Evolutionary conservation across 2,113 vertebrate species (phyloP).

Genomic region (Athene cunicularia): DNA sequence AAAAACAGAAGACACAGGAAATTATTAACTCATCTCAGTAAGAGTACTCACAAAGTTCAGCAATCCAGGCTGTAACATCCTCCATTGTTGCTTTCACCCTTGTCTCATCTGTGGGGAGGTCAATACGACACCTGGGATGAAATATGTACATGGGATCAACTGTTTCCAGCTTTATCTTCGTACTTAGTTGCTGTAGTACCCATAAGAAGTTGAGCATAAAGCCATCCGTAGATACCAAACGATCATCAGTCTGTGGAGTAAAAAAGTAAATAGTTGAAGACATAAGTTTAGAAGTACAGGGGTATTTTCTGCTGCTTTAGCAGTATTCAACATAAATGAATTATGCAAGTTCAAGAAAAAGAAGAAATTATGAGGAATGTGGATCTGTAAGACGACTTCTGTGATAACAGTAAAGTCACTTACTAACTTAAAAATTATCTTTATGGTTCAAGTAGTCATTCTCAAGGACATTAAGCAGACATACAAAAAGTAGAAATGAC

Average conservation of each 20-base stretch:
- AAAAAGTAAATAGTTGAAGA: background rate
- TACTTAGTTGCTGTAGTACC: constrained; percentile 97
- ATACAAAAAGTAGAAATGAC: background rate
- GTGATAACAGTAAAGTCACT: background rate
- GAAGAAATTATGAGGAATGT: accelerated
- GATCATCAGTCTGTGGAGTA: constrained; percentile 88
- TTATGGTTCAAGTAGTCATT: background rate
- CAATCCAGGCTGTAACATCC: constrained; percentile 88
- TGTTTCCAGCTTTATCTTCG: constrained; percentile 96
- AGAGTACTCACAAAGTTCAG: constrained; percentile 86
- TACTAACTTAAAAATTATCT: background rate
- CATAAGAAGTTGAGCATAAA: constrained; percentile 99
- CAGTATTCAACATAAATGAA: background rate
- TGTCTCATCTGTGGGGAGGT: constrained; percentile 89
- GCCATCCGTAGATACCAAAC: constrained; percentile 95
- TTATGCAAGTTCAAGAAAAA: background rate
- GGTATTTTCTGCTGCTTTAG: background rate
- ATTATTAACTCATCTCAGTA: accelerated
- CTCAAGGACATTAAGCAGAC: background rate
- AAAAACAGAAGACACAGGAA: background rate
- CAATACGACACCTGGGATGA: constrained; percentile 91
- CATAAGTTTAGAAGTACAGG: background rate
- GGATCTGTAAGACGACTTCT: background rate
- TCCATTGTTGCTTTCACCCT: constrained; percentile 95
- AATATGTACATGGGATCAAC: constrained; percentile 98